Base-by-base conservation (phyloP, 1,140 invertebrate genomes). In the Pogonomyrmex californicus region DNA sequence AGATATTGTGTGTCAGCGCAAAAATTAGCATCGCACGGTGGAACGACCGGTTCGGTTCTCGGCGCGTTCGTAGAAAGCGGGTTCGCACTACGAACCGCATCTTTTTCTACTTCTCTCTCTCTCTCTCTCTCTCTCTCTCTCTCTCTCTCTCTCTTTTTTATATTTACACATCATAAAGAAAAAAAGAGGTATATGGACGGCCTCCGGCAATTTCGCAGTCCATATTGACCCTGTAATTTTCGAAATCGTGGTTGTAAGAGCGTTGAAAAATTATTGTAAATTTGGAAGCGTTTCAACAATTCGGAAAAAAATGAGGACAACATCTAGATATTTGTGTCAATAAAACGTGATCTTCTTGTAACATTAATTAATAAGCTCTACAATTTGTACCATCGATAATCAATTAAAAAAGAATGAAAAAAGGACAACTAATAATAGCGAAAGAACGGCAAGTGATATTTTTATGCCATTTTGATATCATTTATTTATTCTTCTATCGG, bases 11-110 rank as follows among this genome's bases (percentile, higher is more conserved):
- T 49, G 75, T 78, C 75, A 78, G 58, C 58, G 17, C 41, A 78
- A 78, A 78, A 78, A 78, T 78, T 78, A 78, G 75, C 75, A 63
- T 78, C 23, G 41, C 58, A 60, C 30, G 58, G 75, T 78, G 75
- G 44, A 78, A 78, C 75, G 58, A 78, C 75, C 65, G 44, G 65
- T 68, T 68, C 75, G 75, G 41, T 63, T 62, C 56, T 49, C 47
- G 58, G 75, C 75, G 9, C 17, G 75, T 63, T 63, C 44, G 58
- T 78, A 78, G 75, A 78, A 78, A 78, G 41, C 75, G 30, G 14
- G 6, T 44, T 44, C 30, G 56, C 41, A 12, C 10, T 47, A 63
- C 30, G 38, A 14, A n/a, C 75, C 47, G 17, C 56, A 77, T 14
- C 14, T 23, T 17, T 47, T 41, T 62, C 33, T n/a, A 14, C 14